phyloP scores from a whole-genome alignment of 2,888 invertebrate genomes.

The Rotaria macrura region DNA sequence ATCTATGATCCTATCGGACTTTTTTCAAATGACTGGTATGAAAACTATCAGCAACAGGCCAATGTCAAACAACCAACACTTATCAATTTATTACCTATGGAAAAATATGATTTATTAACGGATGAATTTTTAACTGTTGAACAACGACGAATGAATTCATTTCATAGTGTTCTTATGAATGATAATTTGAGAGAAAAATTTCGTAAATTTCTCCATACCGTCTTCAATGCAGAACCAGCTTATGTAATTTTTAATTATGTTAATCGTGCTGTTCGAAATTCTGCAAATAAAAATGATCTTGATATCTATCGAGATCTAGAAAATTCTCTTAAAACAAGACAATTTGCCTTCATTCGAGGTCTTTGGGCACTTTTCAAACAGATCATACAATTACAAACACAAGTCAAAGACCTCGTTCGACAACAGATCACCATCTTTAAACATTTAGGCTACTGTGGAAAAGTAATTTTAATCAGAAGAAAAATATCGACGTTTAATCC shows the following conservation, averaged over 20 bases:
- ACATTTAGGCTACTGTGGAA: slow-evolving; percentile 2
- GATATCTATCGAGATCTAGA: background rate
- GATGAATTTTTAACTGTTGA: background rate
- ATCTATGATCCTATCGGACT: background rate
- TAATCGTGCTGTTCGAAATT: background rate
- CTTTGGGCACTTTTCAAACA: background rate
- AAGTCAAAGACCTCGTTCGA: background rate
- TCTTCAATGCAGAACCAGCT: background rate
- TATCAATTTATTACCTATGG: too few species aligned
- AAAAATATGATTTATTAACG: background rate
- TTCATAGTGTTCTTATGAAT: background rate
- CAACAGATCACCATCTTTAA: background rate
- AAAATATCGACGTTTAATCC: too few species aligned
- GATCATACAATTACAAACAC: background rate
- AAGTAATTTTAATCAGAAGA: background rate
- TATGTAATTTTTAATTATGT: background rate
- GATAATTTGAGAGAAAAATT: background rate
- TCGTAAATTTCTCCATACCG: background rate
- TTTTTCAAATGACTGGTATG: slow-evolving; percentile 7
- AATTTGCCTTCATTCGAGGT: background rate
- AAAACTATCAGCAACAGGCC: background rate
- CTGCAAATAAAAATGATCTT: background rate
- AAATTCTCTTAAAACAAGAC: background rate
- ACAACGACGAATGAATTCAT: background rate
- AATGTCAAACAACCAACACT: too few species aligned